Evolutionary conservation across 92 coral and sea anemone species (phyloP), one percentile per base, ranked within the genome.

Genomic region (Chrysogorgia sp.): DNA sequence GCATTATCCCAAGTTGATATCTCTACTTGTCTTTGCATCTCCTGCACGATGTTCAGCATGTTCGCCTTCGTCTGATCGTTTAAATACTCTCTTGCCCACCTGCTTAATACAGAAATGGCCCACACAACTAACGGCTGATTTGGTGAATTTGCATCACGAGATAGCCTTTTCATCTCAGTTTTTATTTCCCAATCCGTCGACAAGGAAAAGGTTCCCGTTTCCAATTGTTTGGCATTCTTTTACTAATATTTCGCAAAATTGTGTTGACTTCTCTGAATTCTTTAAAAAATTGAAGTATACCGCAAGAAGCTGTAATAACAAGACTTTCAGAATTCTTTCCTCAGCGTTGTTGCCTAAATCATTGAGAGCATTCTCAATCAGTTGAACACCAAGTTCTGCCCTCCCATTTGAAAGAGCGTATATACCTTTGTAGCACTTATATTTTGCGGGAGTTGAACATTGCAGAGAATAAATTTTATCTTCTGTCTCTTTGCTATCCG

Each of bases 381-480:
- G 19, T 30, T 25, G 33, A 67, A 40, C 21, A n/a, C 86, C 86
- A 5, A 2, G 3, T 6, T 37, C 35, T 24, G 59, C 13, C 28
- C 64, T 30, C 0, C 35, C 70, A 1, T 19, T 2, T 40, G 2
- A 25, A n/a, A 74, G 24, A 0, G 25, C 29, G 10, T 6, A 15
- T 26, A 82, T 75, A 4, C 86, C 86, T 12, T 41, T 30, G 47
- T 82, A 82, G 49, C 82, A 82, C 32, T 25, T 1, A 5, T 0
- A n/a, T 22, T 75, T 82, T 40, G 67, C 86, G 63, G 67, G 40
- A 13, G 50, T 47, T 25, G 2, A 22, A 50, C 1, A 10, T 1
- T 76, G 45, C 0, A 20, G 10, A 0, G 30, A 19, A 0, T 20
- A 4, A 0, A 60, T 33, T 24, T 67, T 21, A 9, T 12, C 60